These are phyloP conservation scores for Pasiphila rectangulata DNA, from an alignment of 2,888 invertebrate species.

Conservation along the genomic window DNA sequence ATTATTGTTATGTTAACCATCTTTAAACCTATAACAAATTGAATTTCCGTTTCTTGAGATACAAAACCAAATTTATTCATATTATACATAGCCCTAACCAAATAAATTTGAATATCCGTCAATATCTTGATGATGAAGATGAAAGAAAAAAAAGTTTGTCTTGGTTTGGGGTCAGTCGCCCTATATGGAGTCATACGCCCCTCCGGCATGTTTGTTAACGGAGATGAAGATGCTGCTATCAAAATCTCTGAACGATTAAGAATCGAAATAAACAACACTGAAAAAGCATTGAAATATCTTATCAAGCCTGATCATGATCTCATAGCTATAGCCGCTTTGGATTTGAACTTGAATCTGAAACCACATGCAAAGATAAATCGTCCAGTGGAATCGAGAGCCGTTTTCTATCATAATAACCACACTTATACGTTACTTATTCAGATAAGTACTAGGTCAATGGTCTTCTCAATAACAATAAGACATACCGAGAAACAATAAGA, in stretches of 20 bases:
- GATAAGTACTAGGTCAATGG: conserved; percentile 15
- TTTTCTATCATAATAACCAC: conserved; percentile 33
- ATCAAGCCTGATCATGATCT: conserved; percentile 47
- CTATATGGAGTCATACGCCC: too few species aligned
- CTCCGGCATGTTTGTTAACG: conserved; percentile 61
- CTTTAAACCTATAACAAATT: too few species aligned
- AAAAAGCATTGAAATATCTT: conserved; percentile 59
- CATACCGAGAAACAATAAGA: conserved; percentile 3
- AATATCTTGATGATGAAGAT: too few species aligned
- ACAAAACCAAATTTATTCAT: too few species aligned
- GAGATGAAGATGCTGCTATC: conserved; percentile 54
- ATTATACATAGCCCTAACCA: too few species aligned
- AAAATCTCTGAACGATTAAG: conserved; percentile 62
- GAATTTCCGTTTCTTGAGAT: too few species aligned
- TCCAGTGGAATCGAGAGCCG: conserved; percentile 66
- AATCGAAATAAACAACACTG: conserved; percentile 50
- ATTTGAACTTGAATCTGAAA: conserved; percentile 51
- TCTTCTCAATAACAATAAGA: conserved; percentile 13
- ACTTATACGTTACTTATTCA: not conserved
- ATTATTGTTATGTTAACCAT: too few species aligned
- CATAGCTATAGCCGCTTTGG: conserved; percentile 55
- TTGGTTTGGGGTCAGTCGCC: not conserved
- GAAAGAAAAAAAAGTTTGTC: not conserved
- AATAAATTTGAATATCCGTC: too few species aligned
- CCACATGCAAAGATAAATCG: conserved; percentile 67